Evolutionary conservation across 2,113 vertebrate genomes (phyloP), one percentile per base, ranked within the genome.

Genomic region (Pseudolaguvia tuberculata): DNA sequence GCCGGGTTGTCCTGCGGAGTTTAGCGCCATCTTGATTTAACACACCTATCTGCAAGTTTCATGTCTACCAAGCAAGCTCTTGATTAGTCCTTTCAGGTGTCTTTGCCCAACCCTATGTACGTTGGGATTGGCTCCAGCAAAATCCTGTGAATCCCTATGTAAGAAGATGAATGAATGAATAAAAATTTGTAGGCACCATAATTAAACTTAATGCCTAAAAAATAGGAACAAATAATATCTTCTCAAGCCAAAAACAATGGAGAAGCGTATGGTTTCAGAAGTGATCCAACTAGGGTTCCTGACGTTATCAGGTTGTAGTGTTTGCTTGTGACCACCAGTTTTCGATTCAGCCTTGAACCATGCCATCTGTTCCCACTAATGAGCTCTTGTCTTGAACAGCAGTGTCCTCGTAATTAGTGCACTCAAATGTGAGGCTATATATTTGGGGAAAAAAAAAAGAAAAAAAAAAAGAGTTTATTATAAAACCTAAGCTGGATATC

Each of bases 351-450:
- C 55, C 31, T 56, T 20, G 27, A 25, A 67, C 48, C 48, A 48
- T 66, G 66, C 74, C 74, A 76, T 68, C 74, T 76, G 74, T 57
- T 76, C 31, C 35, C 31, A 39, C 45, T 76, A 76, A 76, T 59
- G 66, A 76, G 65, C 55, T 70, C 52, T 56, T 55, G 21, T 61
- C 55, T 39, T 67, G 31, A 75, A 51, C 52, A 51, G 51, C 65
- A 68, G 50, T 52, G 45, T 65, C 4, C 65, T 69, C 48, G 23
- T 76, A 76, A 76, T 76, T 76, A 76, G 65, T 59, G 29, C 65
- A 35, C 65, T 58, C 45, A 39, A 50, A 76, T 69, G 55, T 51
- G 74, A 18, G 55, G 65, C 65, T 25, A 20, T 51, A 4, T 61
- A 61, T 48, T 69, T 25, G n/a, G 6, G 51, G 45, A 39, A 75